Evolutionary conservation across 2,113 vertebrate species (phyloP).

Genomic region (Apteryx owenii): DNA sequence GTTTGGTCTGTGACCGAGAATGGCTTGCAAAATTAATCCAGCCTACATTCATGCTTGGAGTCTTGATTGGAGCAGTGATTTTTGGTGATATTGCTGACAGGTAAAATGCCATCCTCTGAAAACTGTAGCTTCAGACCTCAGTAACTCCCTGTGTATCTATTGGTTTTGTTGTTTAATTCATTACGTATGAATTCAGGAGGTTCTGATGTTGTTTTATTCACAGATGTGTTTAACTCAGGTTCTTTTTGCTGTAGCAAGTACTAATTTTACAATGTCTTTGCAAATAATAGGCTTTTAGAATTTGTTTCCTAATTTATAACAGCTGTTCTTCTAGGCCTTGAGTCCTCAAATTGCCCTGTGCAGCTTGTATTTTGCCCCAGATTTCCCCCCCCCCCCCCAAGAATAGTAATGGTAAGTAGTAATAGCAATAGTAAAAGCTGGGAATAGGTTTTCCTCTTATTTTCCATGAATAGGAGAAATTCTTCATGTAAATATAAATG

Average conservation of each 20-base stretch:
- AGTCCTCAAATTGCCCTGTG: not conserved
- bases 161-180: not conserved
- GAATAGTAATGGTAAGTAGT: not conserved
- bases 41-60: conserved; percentile 92
- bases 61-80: conserved; percentile 88
- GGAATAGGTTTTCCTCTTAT: not conserved
- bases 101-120: conserved; percentile 70
- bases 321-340: not conserved
- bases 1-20: conserved; percentile 90
- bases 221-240: not conserved
- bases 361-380: not conserved
- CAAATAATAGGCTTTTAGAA: not conserved
- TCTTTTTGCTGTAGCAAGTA: not conserved
- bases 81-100: conserved; percentile 94
- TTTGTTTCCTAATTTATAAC: not conserved
- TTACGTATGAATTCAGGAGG: not conserved
- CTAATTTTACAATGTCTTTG: not conserved
- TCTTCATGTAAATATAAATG: not conserved
- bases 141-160: accelerated
- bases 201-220: not conserved
- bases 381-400: not conserved
- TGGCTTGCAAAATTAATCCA: conserved; percentile 91
- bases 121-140: not conserved
- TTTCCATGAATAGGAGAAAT: not conserved
- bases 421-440: not conserved